Evolutionary conservation across 2,888 invertebrate genomes (phyloP).

Genomic region (Anoplius nigerrimus): DNA sequence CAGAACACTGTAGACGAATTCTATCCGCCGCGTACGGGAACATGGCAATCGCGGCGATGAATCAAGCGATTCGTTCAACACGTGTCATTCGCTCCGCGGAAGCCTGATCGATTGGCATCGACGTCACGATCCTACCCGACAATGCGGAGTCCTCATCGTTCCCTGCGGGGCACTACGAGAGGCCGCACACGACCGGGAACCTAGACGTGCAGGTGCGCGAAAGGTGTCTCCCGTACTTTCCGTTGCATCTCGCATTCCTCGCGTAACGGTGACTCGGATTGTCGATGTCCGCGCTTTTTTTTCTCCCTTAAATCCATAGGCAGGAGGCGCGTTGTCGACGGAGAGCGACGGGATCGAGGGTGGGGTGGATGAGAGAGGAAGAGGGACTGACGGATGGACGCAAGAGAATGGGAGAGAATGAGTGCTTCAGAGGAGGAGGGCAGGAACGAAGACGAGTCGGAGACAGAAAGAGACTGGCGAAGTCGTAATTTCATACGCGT

Average conservation of each 20-base stretch:
- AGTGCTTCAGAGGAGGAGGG: conserved; percentile 10
- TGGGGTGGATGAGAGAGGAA: too few species aligned
- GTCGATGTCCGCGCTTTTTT: conserved; percentile 46
- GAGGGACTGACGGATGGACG: conserved; percentile 6
- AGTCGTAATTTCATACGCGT: conserved; percentile 59
- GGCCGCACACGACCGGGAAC: too few species aligned
- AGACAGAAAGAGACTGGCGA: conserved; percentile 39
- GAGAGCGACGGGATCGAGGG: background rate
- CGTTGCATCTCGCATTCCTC: conserved; percentile 1
- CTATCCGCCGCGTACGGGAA: too few species aligned
- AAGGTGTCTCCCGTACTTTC: background rate
- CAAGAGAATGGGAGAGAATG: background rate
- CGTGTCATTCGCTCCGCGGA: too few species aligned
- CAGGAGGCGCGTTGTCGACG: conserved; percentile 22
- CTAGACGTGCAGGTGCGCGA: too few species aligned
- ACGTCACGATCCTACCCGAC: too few species aligned
- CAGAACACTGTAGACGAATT: too few species aligned
- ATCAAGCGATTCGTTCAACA: too few species aligned
- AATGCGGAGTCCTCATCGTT: too few species aligned
- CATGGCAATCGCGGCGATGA: too few species aligned
- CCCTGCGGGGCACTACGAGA: too few species aligned
- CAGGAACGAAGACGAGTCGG: conserved; percentile 14
- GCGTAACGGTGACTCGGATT: conserved; percentile 1
- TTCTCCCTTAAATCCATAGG: conserved; percentile 15
- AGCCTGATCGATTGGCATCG: too few species aligned